A percentile compares a stretch with the other conserved stretches of the same genome.
phyloP scores from a whole-genome alignment of 1,140 invertebrate genomes.

The Sipha flava region DNA sequence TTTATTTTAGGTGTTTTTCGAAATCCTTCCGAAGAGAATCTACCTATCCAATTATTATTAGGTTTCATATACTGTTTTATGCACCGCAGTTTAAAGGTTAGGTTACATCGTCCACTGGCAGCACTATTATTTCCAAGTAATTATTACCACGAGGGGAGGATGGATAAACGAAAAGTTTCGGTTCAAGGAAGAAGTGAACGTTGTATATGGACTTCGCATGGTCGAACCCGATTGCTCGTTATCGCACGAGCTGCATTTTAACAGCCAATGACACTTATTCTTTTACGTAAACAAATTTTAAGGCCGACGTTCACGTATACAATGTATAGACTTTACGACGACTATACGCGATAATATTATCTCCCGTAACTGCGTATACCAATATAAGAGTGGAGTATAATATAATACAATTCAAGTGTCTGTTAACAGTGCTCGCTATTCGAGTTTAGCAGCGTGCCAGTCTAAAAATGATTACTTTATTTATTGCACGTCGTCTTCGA shows the following conservation, averaged over 20 bases:
- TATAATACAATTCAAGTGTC: too few relatives aligned
- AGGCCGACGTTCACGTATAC: too few relatives aligned
- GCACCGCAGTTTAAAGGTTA: neutral
- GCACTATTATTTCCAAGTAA: neutral
- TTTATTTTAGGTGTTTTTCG: neutral
- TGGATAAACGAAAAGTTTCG: neutral
- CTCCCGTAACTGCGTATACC: too few relatives aligned
- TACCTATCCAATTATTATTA: neutral
- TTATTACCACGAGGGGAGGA: neutral
- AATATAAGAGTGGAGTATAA: too few relatives aligned
- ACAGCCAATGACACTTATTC: neutral
- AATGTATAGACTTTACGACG: neutral
- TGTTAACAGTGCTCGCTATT: too few relatives aligned
- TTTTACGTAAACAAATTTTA: neutral
- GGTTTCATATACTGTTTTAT: neutral
- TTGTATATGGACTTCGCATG: too few relatives aligned
- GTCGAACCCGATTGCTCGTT: neutral
- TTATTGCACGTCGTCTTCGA: too few relatives aligned
- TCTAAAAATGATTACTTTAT: too few relatives aligned
- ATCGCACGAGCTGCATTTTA: neutral
- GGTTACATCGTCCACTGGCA: neutral
- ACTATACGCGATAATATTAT: neutral
- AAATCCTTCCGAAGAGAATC: neutral
- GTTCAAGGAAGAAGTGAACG: neutral
- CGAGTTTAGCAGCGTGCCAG: too few relatives aligned